A percentile compares a stretch with the other conserved stretches of the same genome.
Conservation (phyloP, 2,888 invertebrate species). For the Heliconius hortense region DNA sequence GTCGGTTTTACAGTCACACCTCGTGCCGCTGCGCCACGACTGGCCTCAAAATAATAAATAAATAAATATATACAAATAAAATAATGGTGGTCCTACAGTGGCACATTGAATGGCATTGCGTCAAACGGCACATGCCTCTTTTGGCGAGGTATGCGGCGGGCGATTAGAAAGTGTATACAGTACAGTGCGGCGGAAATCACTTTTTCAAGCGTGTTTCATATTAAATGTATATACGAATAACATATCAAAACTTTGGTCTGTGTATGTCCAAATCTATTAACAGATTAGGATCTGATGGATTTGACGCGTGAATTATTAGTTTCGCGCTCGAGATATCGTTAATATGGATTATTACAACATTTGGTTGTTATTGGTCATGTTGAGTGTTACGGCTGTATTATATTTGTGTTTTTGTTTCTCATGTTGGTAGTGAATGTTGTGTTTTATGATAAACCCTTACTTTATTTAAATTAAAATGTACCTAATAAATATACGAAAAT, state of each 20-base stretch:
- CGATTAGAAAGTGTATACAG: slow-evolving; percentile 49
- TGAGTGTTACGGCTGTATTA: neutral
- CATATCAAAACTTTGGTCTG: slow-evolving; percentile 23
- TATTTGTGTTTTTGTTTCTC: neutral
- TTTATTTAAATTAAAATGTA: no score
- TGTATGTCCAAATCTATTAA: slow-evolving; percentile 12
- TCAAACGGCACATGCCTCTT: slow-evolving; percentile 61
- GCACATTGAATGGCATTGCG: slow-evolving; percentile 57
- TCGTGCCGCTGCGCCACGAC: no score
- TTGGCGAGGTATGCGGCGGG: slow-evolving; percentile 62
- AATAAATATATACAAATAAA: slow-evolving; percentile 9
- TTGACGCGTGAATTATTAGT: slow-evolving; percentile 9
- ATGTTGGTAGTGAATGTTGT: neutral
- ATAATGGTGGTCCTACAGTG: slow-evolving; percentile 36
- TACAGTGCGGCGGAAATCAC: slow-evolving; percentile 36
- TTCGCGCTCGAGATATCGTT: neutral
- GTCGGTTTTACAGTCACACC: no score
- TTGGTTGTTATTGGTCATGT: neutral
- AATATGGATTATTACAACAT: neutral
- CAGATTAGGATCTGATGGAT: slow-evolving; percentile 2
- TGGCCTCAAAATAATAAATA: no score
- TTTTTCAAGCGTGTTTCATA: slow-evolving; percentile 36
- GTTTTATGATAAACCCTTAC: neutral
- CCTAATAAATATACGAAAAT: no score
- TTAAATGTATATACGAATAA: slow-evolving; percentile 20